phyloP scores from a whole-genome alignment of 2,113 vertebrate species.

The Sprattus sprattus region DNA sequence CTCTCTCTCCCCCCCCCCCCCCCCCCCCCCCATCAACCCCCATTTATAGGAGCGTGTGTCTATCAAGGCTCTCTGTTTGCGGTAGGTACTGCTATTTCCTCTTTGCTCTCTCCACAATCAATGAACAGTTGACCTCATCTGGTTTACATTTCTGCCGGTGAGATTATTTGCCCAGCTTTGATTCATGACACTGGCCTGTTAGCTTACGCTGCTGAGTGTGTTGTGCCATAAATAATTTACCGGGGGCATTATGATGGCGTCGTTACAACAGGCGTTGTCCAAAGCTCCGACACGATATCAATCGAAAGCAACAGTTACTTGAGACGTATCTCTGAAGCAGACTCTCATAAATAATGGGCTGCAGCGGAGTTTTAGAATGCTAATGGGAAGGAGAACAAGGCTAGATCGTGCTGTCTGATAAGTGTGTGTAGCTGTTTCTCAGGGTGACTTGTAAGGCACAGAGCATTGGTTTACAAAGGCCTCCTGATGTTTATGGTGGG shows the following conservation, averaged over 20 bases:
- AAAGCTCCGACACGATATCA: conserved; percentile 37
- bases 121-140: conserved; percentile 7
- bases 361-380: conserved; percentile 41
- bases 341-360: conserved; percentile 43
- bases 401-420: conserved; percentile 29
- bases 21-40: background rate
- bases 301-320: conserved; percentile 29
- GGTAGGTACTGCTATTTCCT: conserved; percentile 74
- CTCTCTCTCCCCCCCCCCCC: background rate
- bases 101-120: background rate
- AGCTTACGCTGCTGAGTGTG: background rate
- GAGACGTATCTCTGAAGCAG: conserved; percentile 36
- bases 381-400: conserved; percentile 32
- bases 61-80: conserved; percentile 74
- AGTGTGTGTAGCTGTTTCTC: background rate
- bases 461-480: background rate
- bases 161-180: conserved; percentile 23
- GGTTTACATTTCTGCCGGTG: conserved; percentile 13
- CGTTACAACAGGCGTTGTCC: conserved; percentile 34
- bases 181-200: background rate
- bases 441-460: background rate
- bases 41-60: conserved; percentile 81
- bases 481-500: background rate
- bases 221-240: conserved; percentile 43
- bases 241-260: conserved; percentile 34